Percentiles rank a stretch among this genome's conserved stretches.
These are phyloP conservation scores for Drosophila kuntzei DNA, from an alignment of 2,888 invertebrate species.

Conservation along the genomic window DNA sequence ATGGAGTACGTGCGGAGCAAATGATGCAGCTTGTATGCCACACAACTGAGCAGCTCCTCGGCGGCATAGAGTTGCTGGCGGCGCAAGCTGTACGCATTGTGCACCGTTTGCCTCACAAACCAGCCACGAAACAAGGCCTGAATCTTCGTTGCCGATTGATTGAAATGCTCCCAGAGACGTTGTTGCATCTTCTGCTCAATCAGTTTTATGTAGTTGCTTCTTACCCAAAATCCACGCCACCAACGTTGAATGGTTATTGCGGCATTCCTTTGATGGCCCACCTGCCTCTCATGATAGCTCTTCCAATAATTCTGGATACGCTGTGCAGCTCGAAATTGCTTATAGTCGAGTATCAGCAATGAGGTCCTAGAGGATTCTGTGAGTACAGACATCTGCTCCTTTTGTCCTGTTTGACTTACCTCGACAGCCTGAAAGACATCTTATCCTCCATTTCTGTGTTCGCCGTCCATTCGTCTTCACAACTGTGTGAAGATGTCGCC, in stretches of 20 bases:
- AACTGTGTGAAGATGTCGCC: background rate
- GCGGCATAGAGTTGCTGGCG: conserved; percentile 70
- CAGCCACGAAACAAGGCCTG: conserved; percentile 82
- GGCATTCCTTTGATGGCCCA: conserved; percentile 13
- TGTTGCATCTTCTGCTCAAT: conserved; percentile 65
- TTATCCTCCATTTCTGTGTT: background rate
- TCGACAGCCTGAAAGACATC: background rate
- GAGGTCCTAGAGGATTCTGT: conserved; percentile 43
- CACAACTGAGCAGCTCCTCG: conserved; percentile 79
- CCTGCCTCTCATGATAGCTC: conserved; percentile 26
- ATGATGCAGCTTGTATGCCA: conserved; percentile 80
- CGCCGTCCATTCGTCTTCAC: background rate
- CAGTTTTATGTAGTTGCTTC: conserved; percentile 1
- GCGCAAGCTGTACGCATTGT: conserved; percentile 72
- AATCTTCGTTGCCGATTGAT: conserved; percentile 69
- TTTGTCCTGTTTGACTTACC: background rate
- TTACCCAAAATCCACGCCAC: conserved; percentile 77
- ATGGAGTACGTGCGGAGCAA: conserved; percentile 74
- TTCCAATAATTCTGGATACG: conserved; percentile 74
- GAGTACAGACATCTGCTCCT: background rate
- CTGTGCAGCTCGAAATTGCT: conserved; percentile 74
- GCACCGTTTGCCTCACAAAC: conserved; percentile 71
- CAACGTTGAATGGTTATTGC: conserved; percentile 73
- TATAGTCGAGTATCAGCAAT: conserved; percentile 64
- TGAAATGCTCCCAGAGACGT: conserved; percentile 40